These are phyloP conservation scores for Drosophila azteca DNA, from an alignment of 1,140 invertebrate genomes.

Conservation along the genomic window DNA sequence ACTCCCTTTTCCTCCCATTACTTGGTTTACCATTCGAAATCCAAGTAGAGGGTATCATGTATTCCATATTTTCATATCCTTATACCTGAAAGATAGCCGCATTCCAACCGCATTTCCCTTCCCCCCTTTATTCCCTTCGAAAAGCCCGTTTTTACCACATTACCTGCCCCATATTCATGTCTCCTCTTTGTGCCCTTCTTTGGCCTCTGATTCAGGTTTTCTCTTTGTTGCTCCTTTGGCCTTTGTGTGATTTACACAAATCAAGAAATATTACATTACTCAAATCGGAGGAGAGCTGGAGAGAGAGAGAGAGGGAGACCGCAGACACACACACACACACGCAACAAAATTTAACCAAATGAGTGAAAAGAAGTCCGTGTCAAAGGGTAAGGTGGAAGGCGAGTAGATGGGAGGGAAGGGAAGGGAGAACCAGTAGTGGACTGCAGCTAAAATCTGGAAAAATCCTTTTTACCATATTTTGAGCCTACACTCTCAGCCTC, in stretches of 20 bases:
- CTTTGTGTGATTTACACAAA: slow-evolving; percentile 25
- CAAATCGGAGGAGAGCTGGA: slow-evolving; percentile 28
- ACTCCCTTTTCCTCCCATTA: too few relatives aligned
- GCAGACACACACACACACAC: slow-evolving; percentile 12
- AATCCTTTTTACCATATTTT: slow-evolving; percentile 77
- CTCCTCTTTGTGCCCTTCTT: background rate
- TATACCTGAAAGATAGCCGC: too few relatives aligned
- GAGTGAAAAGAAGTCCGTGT: slow-evolving; percentile 47
- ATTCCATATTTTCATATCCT: too few relatives aligned
- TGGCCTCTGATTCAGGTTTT: background rate
- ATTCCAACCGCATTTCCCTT: too few relatives aligned
- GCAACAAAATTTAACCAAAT: slow-evolving; percentile 32
- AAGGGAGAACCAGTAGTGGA: slow-evolving; percentile 1
- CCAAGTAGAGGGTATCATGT: too few relatives aligned
- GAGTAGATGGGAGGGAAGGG: slow-evolving; percentile 3
- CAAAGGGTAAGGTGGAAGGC: slow-evolving; percentile 11
- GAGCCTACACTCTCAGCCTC: slow-evolving; percentile 7
- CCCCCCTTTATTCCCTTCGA: too few relatives aligned
- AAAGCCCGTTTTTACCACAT: background rate
- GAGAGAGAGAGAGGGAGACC: slow-evolving; percentile 7
- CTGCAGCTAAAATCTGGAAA: slow-evolving; percentile 38
- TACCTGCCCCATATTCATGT: too few relatives aligned
- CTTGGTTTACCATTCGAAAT: too few relatives aligned
- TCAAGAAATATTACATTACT: slow-evolving; percentile 53
- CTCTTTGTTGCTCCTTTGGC: background rate